Conservation (phyloP, 2,888 invertebrate species). For the Conus canariensis region DNA sequence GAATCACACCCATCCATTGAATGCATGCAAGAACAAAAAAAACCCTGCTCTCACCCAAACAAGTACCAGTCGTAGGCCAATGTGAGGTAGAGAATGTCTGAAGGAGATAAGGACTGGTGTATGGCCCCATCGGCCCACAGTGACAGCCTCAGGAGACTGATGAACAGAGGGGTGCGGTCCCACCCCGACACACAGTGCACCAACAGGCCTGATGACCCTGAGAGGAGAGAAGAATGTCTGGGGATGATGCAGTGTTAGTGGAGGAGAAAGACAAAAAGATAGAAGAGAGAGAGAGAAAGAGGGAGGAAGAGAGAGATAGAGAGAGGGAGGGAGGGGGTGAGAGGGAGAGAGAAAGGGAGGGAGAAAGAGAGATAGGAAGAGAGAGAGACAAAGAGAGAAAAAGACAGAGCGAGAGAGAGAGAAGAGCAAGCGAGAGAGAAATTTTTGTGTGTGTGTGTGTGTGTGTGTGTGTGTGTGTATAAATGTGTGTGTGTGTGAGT, state of each 20-base stretch:
- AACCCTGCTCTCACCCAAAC: slow-evolving; percentile 82
- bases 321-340: too few relatives aligned
- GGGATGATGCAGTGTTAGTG: too few relatives aligned
- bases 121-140: slow-evolving; percentile 89
- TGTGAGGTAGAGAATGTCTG: slow-evolving; percentile 88
- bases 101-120: slow-evolving; percentile 83
- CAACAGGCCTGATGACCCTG: slow-evolving; percentile 82
- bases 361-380: too few relatives aligned
- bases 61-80: slow-evolving; percentile 91
- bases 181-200: slow-evolving; percentile 92
- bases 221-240: not conserved
- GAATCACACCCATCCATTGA: too few relatives aligned
- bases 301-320: too few relatives aligned
- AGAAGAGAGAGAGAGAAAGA: too few relatives aligned
- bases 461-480: not conserved
- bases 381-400: not conserved
- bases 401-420: not conserved
- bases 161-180: slow-evolving; percentile 90
- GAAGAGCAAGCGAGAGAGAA: not conserved
- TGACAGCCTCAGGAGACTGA: slow-evolving; percentile 87
- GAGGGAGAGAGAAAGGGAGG: too few relatives aligned
- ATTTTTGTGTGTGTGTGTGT: not conserved
- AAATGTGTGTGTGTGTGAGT: too few relatives aligned
- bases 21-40: too few relatives aligned
- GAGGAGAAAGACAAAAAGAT: too few relatives aligned